phyloP scores from a whole-genome alignment of 2,888 invertebrate genomes.

The Trichacis sp. region DNA sequence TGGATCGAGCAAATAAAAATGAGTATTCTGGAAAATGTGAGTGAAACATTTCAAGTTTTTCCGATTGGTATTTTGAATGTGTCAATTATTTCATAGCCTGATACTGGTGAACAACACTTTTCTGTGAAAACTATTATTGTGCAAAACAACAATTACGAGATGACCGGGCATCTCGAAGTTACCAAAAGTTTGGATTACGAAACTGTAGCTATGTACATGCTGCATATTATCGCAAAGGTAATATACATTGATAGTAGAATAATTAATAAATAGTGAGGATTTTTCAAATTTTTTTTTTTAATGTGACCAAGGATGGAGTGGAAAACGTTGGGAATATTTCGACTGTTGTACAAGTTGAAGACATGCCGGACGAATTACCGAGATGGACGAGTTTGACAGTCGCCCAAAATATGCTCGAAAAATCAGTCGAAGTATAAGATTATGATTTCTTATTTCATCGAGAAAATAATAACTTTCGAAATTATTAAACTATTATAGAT shows the following conservation, averaged over 20 bases:
- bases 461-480: too few relatives aligned
- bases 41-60: too few relatives aligned
- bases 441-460: too few relatives aligned
- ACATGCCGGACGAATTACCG: slow-evolving; percentile 73
- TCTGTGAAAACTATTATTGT: slow-evolving; percentile 9
- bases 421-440: slow-evolving; percentile 59
- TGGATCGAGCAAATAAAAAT: slow-evolving; percentile 39
- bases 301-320: slow-evolving; percentile 66
- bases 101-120: slow-evolving; percentile 32
- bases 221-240: slow-evolving; percentile 72
- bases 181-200: slow-evolving; percentile 62
- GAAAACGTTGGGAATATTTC: slow-evolving; percentile 67
- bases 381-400: slow-evolving; percentile 74
- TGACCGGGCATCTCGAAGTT: slow-evolving; percentile 42
- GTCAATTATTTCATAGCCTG: slow-evolving; percentile 26
- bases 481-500: too few relatives aligned
- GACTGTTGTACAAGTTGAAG: slow-evolving; percentile 73
- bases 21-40: slow-evolving; percentile 33
- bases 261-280: too few relatives aligned
- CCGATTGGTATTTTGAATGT: too few relatives aligned
- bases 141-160: slow-evolving; percentile 16
- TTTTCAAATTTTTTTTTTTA: not conserved
- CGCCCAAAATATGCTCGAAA: slow-evolving; percentile 73
- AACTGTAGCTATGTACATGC: slow-evolving; percentile 71
- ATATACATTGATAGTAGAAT: too few relatives aligned